Percentiles rank a stretch among this genome's conserved stretches.
Evolutionary conservation across 1,140 invertebrate genomes (phyloP).

Genomic region (Leptinotarsa defecta): DNA sequence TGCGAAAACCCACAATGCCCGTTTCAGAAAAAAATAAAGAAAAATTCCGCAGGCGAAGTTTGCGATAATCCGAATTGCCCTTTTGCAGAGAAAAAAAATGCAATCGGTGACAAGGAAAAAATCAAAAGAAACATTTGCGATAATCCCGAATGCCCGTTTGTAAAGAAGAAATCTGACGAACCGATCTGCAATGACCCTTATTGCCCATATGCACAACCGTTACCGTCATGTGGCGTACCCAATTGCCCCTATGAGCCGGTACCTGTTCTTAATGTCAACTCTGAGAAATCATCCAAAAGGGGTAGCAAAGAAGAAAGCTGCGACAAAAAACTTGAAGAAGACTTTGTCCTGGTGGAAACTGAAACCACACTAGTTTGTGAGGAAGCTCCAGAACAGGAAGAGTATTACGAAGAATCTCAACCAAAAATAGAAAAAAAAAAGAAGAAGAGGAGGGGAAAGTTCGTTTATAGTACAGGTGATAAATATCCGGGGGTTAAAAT

Average conservation of each 20-base stretch:
- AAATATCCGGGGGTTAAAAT: conserved; percentile 57
- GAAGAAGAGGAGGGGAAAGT: conserved; percentile 41
- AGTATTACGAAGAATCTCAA: conserved; percentile 2
- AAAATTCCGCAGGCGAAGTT: not conserved
- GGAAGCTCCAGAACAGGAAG: conserved; percentile 22
- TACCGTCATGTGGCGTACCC: conserved; percentile 36
- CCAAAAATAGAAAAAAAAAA: conserved; percentile 26
- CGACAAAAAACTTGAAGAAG: not conserved
- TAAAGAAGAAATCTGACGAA: not conserved
- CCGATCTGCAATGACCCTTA: conserved; percentile 28
- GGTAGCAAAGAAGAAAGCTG: not conserved
- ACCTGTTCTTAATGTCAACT: not conserved
- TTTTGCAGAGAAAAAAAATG: conserved; percentile 11
- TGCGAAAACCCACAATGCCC: conserved; percentile 46
- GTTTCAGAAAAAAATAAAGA: conserved; percentile 29
- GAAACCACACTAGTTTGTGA: conserved; percentile 19
- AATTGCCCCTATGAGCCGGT: conserved; percentile 38
- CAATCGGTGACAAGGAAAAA: not conserved
- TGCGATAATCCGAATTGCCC: conserved; percentile 42
- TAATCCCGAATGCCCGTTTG: conserved; percentile 41
- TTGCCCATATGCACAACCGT: conserved; percentile 30
- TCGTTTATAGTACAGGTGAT: conserved; percentile 49
- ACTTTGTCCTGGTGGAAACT: not conserved
- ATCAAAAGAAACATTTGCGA: conserved; percentile 30
- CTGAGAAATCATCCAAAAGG: not conserved